Conservation (phyloP, 2,797 vertebrate species). For the Myotis pilosus region DNA sequence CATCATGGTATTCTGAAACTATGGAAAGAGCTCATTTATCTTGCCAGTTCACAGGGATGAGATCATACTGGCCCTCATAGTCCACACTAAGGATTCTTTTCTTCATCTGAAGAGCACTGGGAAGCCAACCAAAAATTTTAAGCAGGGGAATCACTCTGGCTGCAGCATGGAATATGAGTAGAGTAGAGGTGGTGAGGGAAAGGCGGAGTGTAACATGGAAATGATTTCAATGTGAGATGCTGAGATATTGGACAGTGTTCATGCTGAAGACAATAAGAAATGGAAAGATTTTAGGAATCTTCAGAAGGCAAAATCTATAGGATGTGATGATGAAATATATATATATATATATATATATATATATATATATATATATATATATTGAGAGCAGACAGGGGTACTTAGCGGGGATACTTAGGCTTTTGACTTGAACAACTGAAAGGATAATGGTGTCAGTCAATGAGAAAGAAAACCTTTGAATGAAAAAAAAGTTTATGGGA, state of each 20-base stretch:
- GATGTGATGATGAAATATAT: neutral
- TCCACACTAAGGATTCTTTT: neutral
- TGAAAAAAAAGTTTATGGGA: neutral
- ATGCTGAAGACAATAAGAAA: neutral
- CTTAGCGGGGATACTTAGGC: neutral
- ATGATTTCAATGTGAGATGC: neutral
- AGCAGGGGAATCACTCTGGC: neutral
- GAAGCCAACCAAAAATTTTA: conserved; percentile 2
- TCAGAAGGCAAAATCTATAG: neutral
- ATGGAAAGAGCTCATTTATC: neutral
- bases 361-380: fast-evolving
- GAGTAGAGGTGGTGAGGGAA: neutral
- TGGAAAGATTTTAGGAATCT: neutral
- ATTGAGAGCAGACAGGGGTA: neutral
- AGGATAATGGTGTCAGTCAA: neutral
- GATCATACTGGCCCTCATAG: neutral
- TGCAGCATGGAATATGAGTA: neutral
- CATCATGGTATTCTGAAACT: conserved; percentile 18
- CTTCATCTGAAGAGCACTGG: conserved; percentile 25
- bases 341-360: neutral
- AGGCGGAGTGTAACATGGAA: neutral
- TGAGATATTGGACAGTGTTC: neutral
- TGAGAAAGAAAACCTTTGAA: neutral
- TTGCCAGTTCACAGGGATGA: neutral
- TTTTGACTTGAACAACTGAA: neutral